Evolutionary conservation across 92 coral and sea anemone species (phyloP).

Genomic region (Epizoanthus ramosus): DNA sequence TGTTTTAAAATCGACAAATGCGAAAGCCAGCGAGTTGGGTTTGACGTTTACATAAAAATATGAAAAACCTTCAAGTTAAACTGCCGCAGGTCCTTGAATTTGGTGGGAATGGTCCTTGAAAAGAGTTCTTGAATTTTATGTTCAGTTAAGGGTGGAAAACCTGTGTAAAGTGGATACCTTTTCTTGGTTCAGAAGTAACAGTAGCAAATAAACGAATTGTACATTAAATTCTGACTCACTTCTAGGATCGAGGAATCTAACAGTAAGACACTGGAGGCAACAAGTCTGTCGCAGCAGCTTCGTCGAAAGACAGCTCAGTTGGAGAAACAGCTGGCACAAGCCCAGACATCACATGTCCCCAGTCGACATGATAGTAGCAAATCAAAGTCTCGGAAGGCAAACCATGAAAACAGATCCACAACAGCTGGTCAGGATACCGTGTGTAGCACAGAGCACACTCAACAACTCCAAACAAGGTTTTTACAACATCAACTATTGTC

Average conservation of each 20-base stretch:
- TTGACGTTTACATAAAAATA: too few relatives aligned
- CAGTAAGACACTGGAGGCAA: constrained; percentile 62
- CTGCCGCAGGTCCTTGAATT: too few relatives aligned
- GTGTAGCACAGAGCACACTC: constrained; percentile 52
- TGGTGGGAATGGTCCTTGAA: too few relatives aligned
- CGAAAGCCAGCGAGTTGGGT: too few relatives aligned
- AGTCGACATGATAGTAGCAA: constrained; percentile 34
- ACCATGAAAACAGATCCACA: constrained; percentile 39
- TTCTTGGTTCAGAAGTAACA: not conserved
- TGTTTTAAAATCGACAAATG: too few relatives aligned
- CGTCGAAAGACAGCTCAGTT: constrained; percentile 81
- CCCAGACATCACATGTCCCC: constrained; percentile 57
- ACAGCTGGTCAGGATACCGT: constrained; percentile 40
- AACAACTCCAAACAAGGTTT: constrained; percentile 78
- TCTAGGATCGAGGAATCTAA: constrained; percentile 77
- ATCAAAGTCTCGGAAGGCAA: constrained; percentile 32
- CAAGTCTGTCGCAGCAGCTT: constrained; percentile 76
- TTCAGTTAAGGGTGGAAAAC: too few relatives aligned
- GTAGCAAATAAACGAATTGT: too few relatives aligned
- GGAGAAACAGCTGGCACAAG: constrained; percentile 83
- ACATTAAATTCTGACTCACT: not conserved
- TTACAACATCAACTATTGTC: not conserved
- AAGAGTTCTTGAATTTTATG: too few relatives aligned
- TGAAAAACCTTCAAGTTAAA: too few relatives aligned
- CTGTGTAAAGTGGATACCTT: not conserved